Evolutionary conservation across 2,797 vertebrate genomes (phyloP).

Genomic region (Paramormyrops hopkinsi): DNA sequence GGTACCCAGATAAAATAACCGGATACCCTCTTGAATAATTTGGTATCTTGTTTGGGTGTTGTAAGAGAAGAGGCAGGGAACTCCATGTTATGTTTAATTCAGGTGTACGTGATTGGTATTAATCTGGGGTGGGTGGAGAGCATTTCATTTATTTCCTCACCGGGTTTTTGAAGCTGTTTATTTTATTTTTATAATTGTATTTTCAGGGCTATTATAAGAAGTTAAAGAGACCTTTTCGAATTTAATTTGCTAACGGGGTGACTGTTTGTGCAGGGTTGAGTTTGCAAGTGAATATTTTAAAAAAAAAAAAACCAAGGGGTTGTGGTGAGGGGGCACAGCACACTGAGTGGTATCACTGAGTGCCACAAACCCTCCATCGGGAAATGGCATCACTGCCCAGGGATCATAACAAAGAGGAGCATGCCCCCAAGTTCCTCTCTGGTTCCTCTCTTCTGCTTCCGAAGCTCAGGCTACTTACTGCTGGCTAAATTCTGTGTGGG

Average conservation of each 20-base stretch:
- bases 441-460: not conserved
- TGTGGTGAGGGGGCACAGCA: not conserved
- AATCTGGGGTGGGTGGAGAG: not conserved
- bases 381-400: not conserved
- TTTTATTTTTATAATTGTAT: not conserved
- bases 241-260: not conserved
- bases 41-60: not conserved
- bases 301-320: not conserved
- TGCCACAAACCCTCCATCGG: not conserved
- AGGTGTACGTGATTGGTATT: not conserved
- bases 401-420: not conserved
- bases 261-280: not conserved
- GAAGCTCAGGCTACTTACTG: not conserved
- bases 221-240: not conserved
- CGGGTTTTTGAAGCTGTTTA: not conserved
- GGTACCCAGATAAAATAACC: not conserved
- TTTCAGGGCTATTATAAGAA: not conserved
- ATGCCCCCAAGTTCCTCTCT: not conserved
- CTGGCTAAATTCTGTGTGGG: not conserved
- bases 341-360: not conserved
- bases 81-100: not conserved
- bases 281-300: not conserved
- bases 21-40: not conserved
- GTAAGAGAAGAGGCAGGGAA: not conserved
- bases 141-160: not conserved